Evolutionary conservation across 2,113 vertebrate genomes (phyloP), one percentile per base, ranked within the genome.

Genomic region (Macrotis lagotis): DNA sequence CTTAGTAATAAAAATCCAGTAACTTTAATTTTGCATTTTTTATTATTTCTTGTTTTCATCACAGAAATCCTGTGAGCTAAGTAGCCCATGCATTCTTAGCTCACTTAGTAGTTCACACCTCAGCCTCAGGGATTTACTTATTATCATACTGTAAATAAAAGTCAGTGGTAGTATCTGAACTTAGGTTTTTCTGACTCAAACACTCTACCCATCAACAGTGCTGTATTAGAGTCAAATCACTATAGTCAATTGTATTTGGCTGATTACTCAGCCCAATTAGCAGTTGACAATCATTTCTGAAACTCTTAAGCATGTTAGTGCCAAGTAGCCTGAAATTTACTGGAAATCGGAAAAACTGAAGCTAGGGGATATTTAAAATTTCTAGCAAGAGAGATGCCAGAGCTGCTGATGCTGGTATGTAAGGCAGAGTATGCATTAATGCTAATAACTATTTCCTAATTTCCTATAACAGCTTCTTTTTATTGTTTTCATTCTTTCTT

Each of bases 1-100:
- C 1, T 49, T 92, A 88, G 47, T 55, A 92, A 93, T 93, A 90
- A 44, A 91, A 19, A 94, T 91, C 94, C 94, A 94, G 90, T 55
- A 93, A 5, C 28, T 90, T 47, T 6, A 59, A 83, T 83, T 83
- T 44, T 44, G 37, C 1, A 22, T 44, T 44, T 16, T 83, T 83
- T 83, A 83, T 44, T 44, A 83, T 83, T 44, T 83, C 16, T 6
- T 83, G 44, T 83, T 5, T 44, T 44, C 19, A 44, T 83, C 19
- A 19, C 31, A 83, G 66, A 83, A 83, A 83, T 11, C 16, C 26
- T 83, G n/a, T 24, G 19, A 74, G 66, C 16, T 44, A 83, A 83
- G 7, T 83, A 83, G 5, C 5, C n/a, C 37, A 24, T 83, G 37
- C 8, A 83, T 83, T 44, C 37, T 83, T 44, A 24, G 19, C n/a